Base-by-base conservation (phyloP, 2,797 vertebrate species). In the Gambusia yucatana region DNA sequence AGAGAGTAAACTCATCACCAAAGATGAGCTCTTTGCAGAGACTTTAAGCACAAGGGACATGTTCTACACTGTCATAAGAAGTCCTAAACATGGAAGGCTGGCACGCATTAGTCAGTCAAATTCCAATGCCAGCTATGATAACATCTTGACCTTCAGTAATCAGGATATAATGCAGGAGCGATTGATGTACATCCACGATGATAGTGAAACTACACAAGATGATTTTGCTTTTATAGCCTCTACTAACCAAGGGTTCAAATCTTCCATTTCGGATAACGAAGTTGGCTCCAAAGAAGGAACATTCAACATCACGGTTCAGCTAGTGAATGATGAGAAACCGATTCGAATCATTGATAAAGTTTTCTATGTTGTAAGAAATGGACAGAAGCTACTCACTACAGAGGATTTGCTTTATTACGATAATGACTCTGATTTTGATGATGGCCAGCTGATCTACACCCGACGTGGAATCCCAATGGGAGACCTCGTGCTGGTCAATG, bases 281-380 rank as follows among this genome's bases (percentile, higher is more conserved):
- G 44, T 92, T 41, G 91, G 92, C 61, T 81, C 89, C 41, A 90
- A 96, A 85, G 95, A 95, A 84, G 96, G 96, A 52, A 87, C 63
- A 17, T 98, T 98, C 82, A 96, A 84, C 79, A 81, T 99, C 86
- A 96, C 97, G 13, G 78, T 99, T 77, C 93, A 94, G 44, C 83
- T 98, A 6, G 92, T 97, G 79, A 99, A 99, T 83, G 97, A 99
- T 81, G 95, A 98, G 83, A 98, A 97, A 84, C 97, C 97, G 0
- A 85, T 96, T 17, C 94, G 95, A 0, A 22, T 97, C 46, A 91
- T 97, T 50, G 97, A 98, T 87, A 96, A 96, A 75, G 91, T 97
- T 72, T 98, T 98, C 83, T 91, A 97, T 0, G 81, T 98, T 0
- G 96, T 97, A 36, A 89, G 89, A 84, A 95, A 97, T 0, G 94